Base-by-base conservation (phyloP, 2,888 invertebrate species). In the Criorhina ranunculi region DNA sequence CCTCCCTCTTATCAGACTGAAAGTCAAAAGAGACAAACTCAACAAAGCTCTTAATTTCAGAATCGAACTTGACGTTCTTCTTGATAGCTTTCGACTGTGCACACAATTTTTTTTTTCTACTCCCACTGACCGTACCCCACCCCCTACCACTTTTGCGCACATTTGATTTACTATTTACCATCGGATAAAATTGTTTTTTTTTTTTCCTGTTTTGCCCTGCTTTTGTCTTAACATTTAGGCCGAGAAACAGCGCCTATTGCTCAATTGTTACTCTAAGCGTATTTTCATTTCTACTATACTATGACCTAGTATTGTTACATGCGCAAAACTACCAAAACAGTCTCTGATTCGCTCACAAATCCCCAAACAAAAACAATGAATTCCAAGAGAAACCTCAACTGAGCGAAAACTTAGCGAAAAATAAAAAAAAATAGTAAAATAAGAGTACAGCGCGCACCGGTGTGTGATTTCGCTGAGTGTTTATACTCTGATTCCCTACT, bases 91-190 rank as follows among this genome's bases (percentile, higher is more conserved):
- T 62, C 19, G 11, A 31, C 72, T 15, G 49, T 60, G 49, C 49
- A 59, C 49, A 57, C 44, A 57, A 90, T 90, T 51, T 89, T 88
- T 70, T 88, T 51, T 89, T 88, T 70, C 88, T 89, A 33, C 88
- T 89, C 9, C 89, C 90, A 4, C 88, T 90, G 5, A 88, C 90
- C 7, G 88, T 90, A 70, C 92, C n/a, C n/a, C 92, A 12, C 17
- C 15, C 17, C 8, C 49, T 4, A 33, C 46, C 9, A 24, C 24
- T 24, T 24, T 19, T 64, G 44, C 66, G 37, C 70, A 82, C 69
- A 79, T 51, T 57, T 70, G 69, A 70, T 85, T 85, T 80, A 69
- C 70, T 76, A 80, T 85, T 85, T 80, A 80, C 67, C 69, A 70
- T 60, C 57, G 49, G 51, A 69, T 55, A n/a, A n/a, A n/a, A n/a